Percentiles rank a stretch among this genome's conserved stretches.
phyloP scores from a whole-genome alignment of 2,888 invertebrate species.

The Spialia ferax region DNA sequence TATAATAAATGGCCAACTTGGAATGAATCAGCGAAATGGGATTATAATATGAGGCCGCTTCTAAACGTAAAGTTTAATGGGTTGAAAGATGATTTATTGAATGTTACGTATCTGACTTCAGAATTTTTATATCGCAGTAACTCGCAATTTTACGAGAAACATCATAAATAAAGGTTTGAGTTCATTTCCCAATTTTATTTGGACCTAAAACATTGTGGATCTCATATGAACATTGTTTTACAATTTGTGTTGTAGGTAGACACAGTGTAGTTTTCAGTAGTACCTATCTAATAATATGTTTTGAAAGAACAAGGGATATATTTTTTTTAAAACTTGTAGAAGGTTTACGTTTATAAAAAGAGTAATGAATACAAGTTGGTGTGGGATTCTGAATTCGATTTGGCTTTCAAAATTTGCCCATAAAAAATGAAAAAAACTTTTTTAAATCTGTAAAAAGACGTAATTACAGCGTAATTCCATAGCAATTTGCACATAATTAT shows the following conservation, averaged over 20 bases:
- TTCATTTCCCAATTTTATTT: background rate
- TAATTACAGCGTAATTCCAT: background rate
- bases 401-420: no score
- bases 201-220: background rate
- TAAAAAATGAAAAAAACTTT: background rate
- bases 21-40: slow-evolving; percentile 23
- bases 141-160: background rate
- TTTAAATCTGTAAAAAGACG: background rate
- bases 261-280: no score
- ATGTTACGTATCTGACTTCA: slow-evolving; percentile 15
- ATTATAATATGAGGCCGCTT: slow-evolving; percentile 22
- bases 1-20: slow-evolving; percentile 7
- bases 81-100: slow-evolving; percentile 32
- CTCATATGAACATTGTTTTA: background rate
- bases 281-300: no score
- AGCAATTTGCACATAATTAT: background rate
- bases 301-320: no score
- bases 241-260: no score
- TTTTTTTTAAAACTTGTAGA: no score
- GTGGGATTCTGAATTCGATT: no score
- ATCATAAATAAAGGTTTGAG: background rate
- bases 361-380: no score
- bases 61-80: slow-evolving; percentile 31
- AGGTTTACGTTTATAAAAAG: no score
- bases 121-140: slow-evolving; percentile 19